A percentile compares a stretch with the other conserved stretches of the same genome.
phyloP scores from a whole-genome alignment of 64 coral and sea anemone species.

The Hydrozoanthus tunicans region DNA sequence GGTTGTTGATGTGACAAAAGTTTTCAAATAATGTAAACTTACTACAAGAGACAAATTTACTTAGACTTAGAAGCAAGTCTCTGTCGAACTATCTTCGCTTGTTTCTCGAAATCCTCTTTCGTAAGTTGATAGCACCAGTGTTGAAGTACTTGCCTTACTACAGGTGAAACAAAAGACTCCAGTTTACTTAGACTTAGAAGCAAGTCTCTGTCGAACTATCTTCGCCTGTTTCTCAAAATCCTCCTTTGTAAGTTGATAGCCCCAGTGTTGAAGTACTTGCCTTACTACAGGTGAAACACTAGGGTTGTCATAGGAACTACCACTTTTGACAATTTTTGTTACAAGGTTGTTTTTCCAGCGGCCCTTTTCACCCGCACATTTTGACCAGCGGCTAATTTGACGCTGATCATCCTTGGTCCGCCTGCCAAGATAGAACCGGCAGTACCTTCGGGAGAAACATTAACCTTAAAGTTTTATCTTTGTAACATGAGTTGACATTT shows the following conservation, averaged over 20 bases:
- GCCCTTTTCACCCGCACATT: conserved; percentile 83
- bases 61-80: conserved; percentile 29
- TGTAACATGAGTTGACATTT: too few species aligned
- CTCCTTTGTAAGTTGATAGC: conserved; percentile 72
- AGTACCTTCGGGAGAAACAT: conserved; percentile 57
- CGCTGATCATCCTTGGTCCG: conserved; percentile 79
- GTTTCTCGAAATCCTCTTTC: conserved; percentile 78
- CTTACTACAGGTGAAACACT: conserved; percentile 81
- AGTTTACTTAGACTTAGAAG: not conserved
- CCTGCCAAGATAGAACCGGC: conserved; percentile 82
- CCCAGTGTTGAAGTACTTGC: conserved; percentile 90
- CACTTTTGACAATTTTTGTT: conserved; percentile 76
- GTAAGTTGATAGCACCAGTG: conserved; percentile 86
- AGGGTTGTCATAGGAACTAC: conserved; percentile 76
- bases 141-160: conserved; percentile 84
- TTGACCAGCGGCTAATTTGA: conserved; percentile 81
- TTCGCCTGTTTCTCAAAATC: conserved; percentile 85
- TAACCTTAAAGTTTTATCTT: too few species aligned
- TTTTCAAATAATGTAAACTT: too few species aligned
- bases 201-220: conserved; percentile 58
- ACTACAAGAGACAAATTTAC: not conserved
- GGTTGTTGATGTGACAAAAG: too few species aligned
- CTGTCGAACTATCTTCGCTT: conserved; percentile 73
- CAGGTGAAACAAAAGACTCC: conserved; percentile 55
- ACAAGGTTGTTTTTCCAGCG: conserved; percentile 92